These are phyloP conservation scores for Onthophagus sagittarius DNA, from an alignment of 2,888 invertebrate genomes.

Conservation along the genomic window DNA sequence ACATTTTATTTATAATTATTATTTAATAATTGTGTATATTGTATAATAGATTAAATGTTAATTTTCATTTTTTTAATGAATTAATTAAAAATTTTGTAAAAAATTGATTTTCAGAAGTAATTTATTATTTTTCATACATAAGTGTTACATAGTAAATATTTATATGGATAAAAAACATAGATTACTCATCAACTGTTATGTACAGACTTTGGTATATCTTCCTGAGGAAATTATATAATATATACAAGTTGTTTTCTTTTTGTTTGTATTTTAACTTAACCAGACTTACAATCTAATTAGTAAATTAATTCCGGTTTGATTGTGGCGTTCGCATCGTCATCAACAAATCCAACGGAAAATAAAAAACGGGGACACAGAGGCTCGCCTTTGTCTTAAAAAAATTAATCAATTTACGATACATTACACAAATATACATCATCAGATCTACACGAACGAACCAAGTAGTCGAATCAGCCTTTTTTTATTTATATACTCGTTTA, in stretches of 20 bases:
- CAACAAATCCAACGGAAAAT: background rate
- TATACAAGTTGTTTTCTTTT: constrained; percentile 21
- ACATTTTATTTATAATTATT: no score
- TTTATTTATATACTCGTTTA: constrained; percentile 17
- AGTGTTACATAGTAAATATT: constrained; percentile 33
- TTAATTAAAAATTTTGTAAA: background rate
- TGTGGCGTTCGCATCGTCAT: constrained; percentile 13
- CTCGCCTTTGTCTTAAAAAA: background rate
- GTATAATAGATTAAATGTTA: no score
- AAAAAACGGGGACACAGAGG: background rate
- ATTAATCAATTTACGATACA: background rate
- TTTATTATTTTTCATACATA: constrained; percentile 31
- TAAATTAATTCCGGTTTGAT: constrained; percentile 20
- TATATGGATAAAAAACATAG: constrained; percentile 35
- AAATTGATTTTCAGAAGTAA: constrained; percentile 16
- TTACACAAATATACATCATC: constrained; percentile 6
- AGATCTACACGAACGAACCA: background rate
- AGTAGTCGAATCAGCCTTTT: constrained; percentile 20
- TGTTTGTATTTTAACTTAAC: constrained; percentile 15
- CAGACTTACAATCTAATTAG: constrained; percentile 10
- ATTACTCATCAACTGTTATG: constrained; percentile 31
- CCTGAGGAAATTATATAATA: constrained; percentile 33
- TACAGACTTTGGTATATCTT: constrained; percentile 33
- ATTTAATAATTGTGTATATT: no score
- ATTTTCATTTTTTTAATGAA: background rate